Evolutionary conservation across 1,140 invertebrate species (phyloP).

Genomic region (Phocides pigmalion): DNA sequence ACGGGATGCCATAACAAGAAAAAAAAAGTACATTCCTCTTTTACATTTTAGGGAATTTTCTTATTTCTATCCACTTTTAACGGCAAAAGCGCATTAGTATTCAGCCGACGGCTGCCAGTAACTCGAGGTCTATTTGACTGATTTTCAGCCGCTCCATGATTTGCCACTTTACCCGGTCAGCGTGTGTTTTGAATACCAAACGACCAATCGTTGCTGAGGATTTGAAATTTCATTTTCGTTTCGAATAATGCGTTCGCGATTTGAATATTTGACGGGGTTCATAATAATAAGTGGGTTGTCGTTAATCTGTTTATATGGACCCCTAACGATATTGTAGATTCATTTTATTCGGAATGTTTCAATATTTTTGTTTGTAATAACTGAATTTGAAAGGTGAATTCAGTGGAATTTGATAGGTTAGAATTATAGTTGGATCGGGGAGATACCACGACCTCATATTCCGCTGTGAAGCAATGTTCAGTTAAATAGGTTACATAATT

Average conservation of each 20-base stretch:
- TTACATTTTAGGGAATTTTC: conserved; percentile 11
- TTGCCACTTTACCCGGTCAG: conserved; percentile 81
- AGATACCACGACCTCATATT: too few species aligned
- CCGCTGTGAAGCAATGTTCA: too few species aligned
- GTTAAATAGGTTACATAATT: too few species aligned
- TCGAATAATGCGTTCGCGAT: conserved; percentile 61
- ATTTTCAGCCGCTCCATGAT: conserved; percentile 79
- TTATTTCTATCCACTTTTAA: conserved; percentile 38
- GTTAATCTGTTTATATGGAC: conserved; percentile 21
- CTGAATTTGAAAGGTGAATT: too few species aligned
- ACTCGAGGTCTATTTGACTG: conserved; percentile 80
- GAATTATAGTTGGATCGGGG: too few species aligned
- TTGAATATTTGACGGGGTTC: conserved; percentile 57
- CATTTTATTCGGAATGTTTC: background rate
- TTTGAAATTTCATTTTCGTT: conserved; percentile 76
- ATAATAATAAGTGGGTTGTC: conserved; percentile 23
- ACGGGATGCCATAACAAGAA: too few species aligned
- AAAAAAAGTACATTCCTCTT: too few species aligned
- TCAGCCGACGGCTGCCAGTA: conserved; percentile 55
- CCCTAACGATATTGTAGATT: conserved; percentile 3
- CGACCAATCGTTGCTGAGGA: conserved; percentile 56
- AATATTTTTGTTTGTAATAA: background rate
- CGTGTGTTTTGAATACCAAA: conserved; percentile 63
- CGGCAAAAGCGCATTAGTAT: conserved; percentile 62
- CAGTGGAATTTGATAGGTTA: too few species aligned